A percentile compares a stretch with the other conserved stretches of the same genome.
phyloP scores from a whole-genome alignment of 2,113 vertebrate species.

The Amblyopsis rosae region DNA sequence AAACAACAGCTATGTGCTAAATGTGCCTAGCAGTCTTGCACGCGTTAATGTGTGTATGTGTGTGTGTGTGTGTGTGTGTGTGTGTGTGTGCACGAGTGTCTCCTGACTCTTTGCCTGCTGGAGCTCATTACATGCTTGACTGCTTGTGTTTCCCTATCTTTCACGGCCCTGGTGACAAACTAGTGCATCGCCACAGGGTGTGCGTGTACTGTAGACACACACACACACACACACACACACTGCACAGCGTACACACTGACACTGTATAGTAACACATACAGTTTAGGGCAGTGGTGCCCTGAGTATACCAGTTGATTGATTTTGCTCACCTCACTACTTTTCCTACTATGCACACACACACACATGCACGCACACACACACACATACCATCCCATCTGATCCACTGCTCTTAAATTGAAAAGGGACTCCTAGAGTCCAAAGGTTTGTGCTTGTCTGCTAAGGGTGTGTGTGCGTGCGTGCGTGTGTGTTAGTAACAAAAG shows the following conservation, averaged over 20 bases:
- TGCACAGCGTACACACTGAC: background rate
- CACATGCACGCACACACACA: background rate
- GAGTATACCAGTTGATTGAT: slow-evolving; percentile 44
- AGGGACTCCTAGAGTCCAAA: slow-evolving; percentile 12
- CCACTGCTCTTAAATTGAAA: slow-evolving; percentile 43
- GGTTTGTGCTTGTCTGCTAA: slow-evolving; percentile 1
- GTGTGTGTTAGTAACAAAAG: background rate
- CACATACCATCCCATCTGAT: slow-evolving; percentile 37
- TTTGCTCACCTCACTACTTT: slow-evolving; percentile 30
- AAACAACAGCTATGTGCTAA: slow-evolving; percentile 48
- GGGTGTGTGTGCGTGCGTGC: background rate
- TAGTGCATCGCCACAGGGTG: background rate
- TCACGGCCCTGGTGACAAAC: slow-evolving; percentile 15
- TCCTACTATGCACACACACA: background rate
- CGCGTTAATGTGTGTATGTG: slow-evolving; percentile 16
- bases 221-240: background rate
- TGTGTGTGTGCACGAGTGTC: background rate
- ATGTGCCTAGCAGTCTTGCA: slow-evolving; percentile 37
- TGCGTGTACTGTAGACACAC: background rate
- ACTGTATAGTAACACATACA: background rate
- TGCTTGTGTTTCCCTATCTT: slow-evolving; percentile 36
- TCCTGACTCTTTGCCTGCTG: slow-evolving; percentile 50
- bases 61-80: slow-evolving; percentile 1
- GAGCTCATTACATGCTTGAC: slow-evolving; percentile 63
- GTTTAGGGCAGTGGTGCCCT: slow-evolving; percentile 26